phyloP scores from a whole-genome alignment of 2,888 invertebrate genomes.

The Notodonta dromedarius region DNA sequence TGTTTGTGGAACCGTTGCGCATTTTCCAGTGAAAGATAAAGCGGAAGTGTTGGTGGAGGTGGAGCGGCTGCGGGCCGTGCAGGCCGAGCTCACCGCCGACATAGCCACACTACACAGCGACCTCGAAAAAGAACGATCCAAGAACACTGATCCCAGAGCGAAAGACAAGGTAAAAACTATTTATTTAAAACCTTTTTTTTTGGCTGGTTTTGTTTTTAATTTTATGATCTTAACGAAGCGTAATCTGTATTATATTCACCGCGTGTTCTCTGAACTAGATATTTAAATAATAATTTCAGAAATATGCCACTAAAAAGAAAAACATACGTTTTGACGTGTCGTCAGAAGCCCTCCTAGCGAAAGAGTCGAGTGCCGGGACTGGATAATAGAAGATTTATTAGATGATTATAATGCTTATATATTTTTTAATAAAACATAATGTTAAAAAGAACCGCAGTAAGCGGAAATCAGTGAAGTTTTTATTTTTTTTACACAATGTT shows the following conservation, averaged over 20 bases:
- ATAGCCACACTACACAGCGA: conserved; percentile 87
- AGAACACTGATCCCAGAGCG: conserved; percentile 82
- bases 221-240: too few relatives aligned
- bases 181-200: too few relatives aligned
- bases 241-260: too few relatives aligned
- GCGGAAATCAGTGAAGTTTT: conserved; percentile 33
- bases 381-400: conserved; percentile 40
- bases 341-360: conserved; percentile 64
- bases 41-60: conserved; percentile 89
- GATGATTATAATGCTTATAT: conserved; percentile 10
- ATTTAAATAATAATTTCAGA: conserved; percentile 55
- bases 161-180: conserved; percentile 73
- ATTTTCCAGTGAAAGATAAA: conserved; percentile 89
- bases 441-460: conserved; percentile 43
- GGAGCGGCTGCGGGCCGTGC: conserved; percentile 87
- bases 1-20: neutral
- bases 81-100: conserved; percentile 89
- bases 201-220: too few relatives aligned
- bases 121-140: conserved; percentile 90
- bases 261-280: too few relatives aligned
- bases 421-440: conserved; percentile 31
- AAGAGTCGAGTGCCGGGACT: conserved; percentile 63
- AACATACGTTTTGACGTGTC: conserved; percentile 76
- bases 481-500: conserved; percentile 26
- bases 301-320: conserved; percentile 71